Conservation (phyloP, 2,888 invertebrate genomes). For the Conistra vaccinii region DNA sequence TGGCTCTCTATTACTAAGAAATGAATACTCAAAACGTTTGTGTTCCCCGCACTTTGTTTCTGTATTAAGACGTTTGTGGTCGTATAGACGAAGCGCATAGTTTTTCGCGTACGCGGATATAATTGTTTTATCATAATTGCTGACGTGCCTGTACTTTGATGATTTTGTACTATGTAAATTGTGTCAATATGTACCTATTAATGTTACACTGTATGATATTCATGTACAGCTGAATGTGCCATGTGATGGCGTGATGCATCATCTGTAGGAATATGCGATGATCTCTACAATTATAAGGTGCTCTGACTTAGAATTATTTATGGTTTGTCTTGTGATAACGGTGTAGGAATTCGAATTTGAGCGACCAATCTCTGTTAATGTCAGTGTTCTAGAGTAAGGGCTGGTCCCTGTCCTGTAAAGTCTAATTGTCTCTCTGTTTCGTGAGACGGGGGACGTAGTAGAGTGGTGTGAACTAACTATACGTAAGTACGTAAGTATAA, state of each 20-base stretch:
- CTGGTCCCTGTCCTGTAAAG: constrained; percentile 82
- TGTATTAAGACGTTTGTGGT: constrained; percentile 44
- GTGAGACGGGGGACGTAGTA: constrained; percentile 51
- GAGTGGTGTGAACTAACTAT: constrained; percentile 68
- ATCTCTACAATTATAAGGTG: constrained; percentile 91
- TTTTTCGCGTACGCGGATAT: constrained; percentile 64
- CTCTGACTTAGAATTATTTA: constrained; percentile 89
- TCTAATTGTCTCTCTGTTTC: constrained; percentile 65
- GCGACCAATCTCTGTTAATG: constrained; percentile 87
- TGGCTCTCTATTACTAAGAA: constrained; percentile 82
- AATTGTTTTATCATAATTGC: constrained; percentile 72
- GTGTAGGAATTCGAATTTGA: constrained; percentile 83
- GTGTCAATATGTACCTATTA: constrained; percentile 87
- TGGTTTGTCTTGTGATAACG: constrained; percentile 88
- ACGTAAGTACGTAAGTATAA: constrained; percentile 76
- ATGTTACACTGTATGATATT: constrained; percentile 85
- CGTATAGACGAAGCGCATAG: constrained; percentile 59
- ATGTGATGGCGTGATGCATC: constrained; percentile 86
- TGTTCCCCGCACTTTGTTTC: constrained; percentile 62
- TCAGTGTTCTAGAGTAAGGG: constrained; percentile 83
- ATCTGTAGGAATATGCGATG: constrained; percentile 84
- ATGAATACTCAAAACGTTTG: constrained; percentile 81
- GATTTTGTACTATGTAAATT: constrained; percentile 84
- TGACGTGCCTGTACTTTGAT: constrained; percentile 82
- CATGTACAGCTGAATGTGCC: constrained; percentile 85